Evolutionary conservation across 1,140 invertebrate species (phyloP).

Genomic region (Bradynema listronoti): DNA sequence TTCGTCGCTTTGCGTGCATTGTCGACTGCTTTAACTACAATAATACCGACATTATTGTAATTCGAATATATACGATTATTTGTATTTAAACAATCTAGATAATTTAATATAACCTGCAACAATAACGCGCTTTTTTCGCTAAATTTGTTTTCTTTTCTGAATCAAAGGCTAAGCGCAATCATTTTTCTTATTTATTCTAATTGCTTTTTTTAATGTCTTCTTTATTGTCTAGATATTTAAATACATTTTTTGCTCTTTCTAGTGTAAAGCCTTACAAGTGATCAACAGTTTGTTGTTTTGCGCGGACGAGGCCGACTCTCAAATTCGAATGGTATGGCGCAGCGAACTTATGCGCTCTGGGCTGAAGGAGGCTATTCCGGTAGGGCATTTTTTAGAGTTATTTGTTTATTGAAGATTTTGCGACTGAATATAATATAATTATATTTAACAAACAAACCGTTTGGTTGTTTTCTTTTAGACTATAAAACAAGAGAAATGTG

Average conservation of each 20-base stretch:
- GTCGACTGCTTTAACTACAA: conserved; percentile 25
- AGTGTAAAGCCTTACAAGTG: conserved; percentile 23
- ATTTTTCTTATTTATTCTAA: no score
- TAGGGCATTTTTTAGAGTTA: conserved; percentile 7
- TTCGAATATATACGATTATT: no score
- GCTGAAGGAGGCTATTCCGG: conserved; percentile 24
- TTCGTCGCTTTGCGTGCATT: conserved; percentile 28
- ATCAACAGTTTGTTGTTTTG: conserved; percentile 21
- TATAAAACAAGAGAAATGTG: conserved; percentile 10
- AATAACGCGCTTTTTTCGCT: no score
- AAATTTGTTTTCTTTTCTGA: conserved; percentile 2
- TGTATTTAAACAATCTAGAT: no score
- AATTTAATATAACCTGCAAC: no score
- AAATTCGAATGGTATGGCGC: conserved; percentile 37
- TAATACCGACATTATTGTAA: conserved; percentile 22
- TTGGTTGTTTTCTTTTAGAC: no score
- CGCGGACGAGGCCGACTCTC: conserved; percentile 34
- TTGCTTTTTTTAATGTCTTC: no score
- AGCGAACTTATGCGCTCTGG: conserved; percentile 23
- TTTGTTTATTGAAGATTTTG: neutral
- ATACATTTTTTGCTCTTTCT: conserved; percentile 3
- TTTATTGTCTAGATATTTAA: no score
- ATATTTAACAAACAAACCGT: no score
- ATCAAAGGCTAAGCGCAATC: no score
- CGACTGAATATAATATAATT: no score